phyloP scores from a whole-genome alignment of 2,888 invertebrate genomes.

The Drosophila imparisetae region DNA sequence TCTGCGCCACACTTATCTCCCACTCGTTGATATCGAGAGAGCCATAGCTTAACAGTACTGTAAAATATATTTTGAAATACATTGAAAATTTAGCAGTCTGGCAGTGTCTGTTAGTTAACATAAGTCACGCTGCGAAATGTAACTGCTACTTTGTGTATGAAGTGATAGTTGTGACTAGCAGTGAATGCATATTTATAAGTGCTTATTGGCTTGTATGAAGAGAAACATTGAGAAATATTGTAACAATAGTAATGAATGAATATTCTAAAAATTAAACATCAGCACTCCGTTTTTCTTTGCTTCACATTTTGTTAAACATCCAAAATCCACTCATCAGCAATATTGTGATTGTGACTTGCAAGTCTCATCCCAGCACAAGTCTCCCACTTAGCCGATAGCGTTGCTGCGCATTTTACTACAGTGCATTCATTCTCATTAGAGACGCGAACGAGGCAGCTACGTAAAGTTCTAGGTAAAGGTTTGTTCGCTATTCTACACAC shows the following conservation, averaged over 20 bases:
- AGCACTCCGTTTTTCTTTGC: neutral
- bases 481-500: neutral
- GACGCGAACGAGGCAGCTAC: neutral
- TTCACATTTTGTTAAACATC: neutral
- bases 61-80: slow-evolving; percentile 1
- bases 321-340: neutral
- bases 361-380: slow-evolving; percentile 21
- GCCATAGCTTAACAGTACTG: slow-evolving; percentile 10
- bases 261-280: neutral
- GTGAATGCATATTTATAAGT: neutral
- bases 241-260: neutral
- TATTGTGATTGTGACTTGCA: neutral
- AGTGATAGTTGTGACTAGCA: neutral
- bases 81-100: slow-evolving; percentile 5
- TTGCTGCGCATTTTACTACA: neutral
- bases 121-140: neutral
- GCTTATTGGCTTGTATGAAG: neutral
- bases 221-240: neutral
- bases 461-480: neutral
- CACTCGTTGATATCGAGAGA: neutral
- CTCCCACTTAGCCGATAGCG: neutral
- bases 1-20: slow-evolving; percentile 20
- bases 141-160: slow-evolving; percentile 6
- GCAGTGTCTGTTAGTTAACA: neutral
- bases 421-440: slow-evolving; percentile 26